Base-by-base conservation (phyloP, 1,140 invertebrate genomes). In the Microvelia longipes region DNA sequence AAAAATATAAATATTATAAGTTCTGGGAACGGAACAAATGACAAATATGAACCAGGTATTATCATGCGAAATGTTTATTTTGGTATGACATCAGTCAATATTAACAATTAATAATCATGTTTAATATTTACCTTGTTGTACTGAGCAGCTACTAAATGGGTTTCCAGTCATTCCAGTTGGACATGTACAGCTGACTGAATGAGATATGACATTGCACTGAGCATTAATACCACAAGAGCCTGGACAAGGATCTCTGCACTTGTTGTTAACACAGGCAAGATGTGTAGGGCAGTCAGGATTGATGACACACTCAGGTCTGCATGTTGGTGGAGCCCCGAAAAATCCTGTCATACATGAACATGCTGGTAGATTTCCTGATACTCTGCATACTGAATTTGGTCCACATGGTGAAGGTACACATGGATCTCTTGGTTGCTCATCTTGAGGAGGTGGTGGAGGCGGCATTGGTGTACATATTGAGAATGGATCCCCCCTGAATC, bases 371-470 rank as follows among this genome's bases (percentile, higher is more conserved):
- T 78, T 79, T 67, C 80, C 81, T 0, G 81, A 72, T 29, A 81
- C 80, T 68, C 80, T 79, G 73, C 87, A 89, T 73, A 83, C 79
- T 70, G 85, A 85, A 75, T 90, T 90, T 50, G 85, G 84, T 67
- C 89, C 89, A 78, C 89, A 91, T 2, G 88, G 88, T 15, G 86
- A 87, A 68, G 87, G 87, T 74, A 83, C 80, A 75, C 88, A 89
- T 50, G 84, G 83, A 76, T 84, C 81, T 24, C 66, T 60, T 60
- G 73, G 71, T n/a, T n/a, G n/a, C 50, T 65, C 68, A 26, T 69
- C 69, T 1, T 68, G 63, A 29, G 73, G 71, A 70, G 62, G 73
- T 72, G 73, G 50, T 1, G 72, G 67, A 25, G 64, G 65, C 67
- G 69, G 1, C 67, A 67, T 13, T 28, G 66, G n/a, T n/a, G n/a